A percentile compares a stretch with the other conserved stretches of the same genome.
Conservation (phyloP, 92 coral and sea anemone species). For the Micromussa lordhowensis region DNA sequence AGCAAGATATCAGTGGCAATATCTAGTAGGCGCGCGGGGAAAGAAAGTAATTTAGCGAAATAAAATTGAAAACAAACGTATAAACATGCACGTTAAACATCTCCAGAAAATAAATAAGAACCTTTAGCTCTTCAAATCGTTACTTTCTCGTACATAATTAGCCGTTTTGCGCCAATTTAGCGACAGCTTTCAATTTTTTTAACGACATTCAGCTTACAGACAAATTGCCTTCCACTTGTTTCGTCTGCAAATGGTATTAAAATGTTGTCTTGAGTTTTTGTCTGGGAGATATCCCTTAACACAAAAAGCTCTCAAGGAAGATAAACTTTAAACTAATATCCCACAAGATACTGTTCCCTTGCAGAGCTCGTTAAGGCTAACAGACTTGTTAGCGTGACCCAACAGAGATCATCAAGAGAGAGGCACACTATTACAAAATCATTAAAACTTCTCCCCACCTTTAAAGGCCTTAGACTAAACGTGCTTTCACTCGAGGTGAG, state of each 20-base stretch:
- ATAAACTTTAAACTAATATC: constrained; percentile 4
- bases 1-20: not conserved
- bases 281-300: not conserved
- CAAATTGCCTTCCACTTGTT: not conserved
- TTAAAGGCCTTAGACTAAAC: constrained; percentile 72
- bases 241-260: constrained; percentile 25
- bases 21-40: not conserved
- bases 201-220: not conserved
- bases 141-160: not conserved
- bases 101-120: not conserved
- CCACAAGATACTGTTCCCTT: not conserved
- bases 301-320: not conserved
- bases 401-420: not conserved
- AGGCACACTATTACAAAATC: constrained; percentile 41
- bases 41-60: not conserved
- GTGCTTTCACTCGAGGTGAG: constrained; percentile 76
- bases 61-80: not conserved
- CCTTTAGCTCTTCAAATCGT: not conserved
- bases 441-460: constrained; percentile 69
- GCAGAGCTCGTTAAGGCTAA: constrained; percentile 10
- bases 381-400: constrained; percentile 33
- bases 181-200: not conserved
- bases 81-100: constrained; percentile 1
- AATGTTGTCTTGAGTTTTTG: constrained; percentile 26
- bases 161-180: not conserved